Evolutionary conservation across 2,797 vertebrate genomes (phyloP), one percentile per base, ranked within the genome.

Genomic region (Intellagama lesueurii): DNA sequence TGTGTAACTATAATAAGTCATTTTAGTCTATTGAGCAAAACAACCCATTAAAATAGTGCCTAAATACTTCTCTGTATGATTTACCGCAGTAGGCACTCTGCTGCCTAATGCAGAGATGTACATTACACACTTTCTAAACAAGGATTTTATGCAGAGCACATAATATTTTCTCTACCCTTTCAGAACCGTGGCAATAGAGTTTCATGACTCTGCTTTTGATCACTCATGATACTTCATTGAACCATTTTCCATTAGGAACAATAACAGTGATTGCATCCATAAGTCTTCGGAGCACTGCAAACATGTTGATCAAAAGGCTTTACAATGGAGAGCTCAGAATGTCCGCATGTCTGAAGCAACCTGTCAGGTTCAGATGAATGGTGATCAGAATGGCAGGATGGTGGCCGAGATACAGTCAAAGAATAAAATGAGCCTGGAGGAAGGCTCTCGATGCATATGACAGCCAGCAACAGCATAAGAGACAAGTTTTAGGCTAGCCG

Each of bases 61-160:
- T 90, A 86, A 90, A 93, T 88, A 89, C 66, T 89, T 87, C 56
- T 0, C 87, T 64, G 49, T 86, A 87, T 89, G 92, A 94, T 87
- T 86, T 86, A 93, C 93, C 73, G 91, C 70, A 87, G 0, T 40
- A 24, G 64, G 35, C 80, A 24, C n/a, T 77, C 81, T 79, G 47
- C 66, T 80, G 69, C 87, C 93, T 92, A 88, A 94, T 72, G 40
- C n/a, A 83, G 40, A 88, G 64, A n/a, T 47, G 60, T 89, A 35
- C 81, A 91, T 26, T 40, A 91, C 90, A 87, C 28, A 81, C 90
- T 92, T 91, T 66, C 92, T 90, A 91, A 92, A 90, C 88, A 93
- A 86, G 85, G 52, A 19, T 85, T 90, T 52, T 91, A 49, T 30
- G 85, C 7, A 49, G 52, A 84, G 40, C 93, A 35, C 85, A 85